Percentiles rank a stretch among this genome's conserved stretches.
Evolutionary conservation across 2,113 vertebrate genomes (phyloP).

Genomic region (Ellobius talpinus): DNA sequence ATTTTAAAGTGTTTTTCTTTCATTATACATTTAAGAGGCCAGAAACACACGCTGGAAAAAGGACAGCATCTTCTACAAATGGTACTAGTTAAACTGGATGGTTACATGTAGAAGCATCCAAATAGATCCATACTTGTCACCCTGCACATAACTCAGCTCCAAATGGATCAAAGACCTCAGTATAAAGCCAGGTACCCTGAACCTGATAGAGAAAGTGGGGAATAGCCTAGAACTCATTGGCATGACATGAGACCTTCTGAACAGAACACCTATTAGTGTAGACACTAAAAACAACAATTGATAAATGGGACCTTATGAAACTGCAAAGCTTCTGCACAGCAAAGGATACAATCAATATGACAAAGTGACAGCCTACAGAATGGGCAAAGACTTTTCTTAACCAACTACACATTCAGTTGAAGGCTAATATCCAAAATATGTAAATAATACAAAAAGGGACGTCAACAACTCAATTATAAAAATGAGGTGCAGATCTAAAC

Average conservation of each 20-base stretch:
- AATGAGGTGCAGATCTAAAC: neutral
- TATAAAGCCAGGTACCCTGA: neutral
- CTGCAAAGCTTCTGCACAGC: neutral
- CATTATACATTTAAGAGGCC: too few species aligned
- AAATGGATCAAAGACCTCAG: neutral
- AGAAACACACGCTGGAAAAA: neutral
- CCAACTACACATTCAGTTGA: neutral
- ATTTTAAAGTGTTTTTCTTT: too few species aligned
- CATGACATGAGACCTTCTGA: neutral
- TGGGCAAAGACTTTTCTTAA: neutral
- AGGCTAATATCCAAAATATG: neutral
- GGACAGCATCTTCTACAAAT: neutral
- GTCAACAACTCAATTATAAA: neutral
- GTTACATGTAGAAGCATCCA: neutral
- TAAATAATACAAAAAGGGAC: neutral
- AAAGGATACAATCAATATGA: neutral
- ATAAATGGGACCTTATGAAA: neutral
- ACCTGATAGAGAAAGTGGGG: neutral
- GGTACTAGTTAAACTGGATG: neutral
- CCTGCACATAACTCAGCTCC: neutral
- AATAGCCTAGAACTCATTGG: neutral
- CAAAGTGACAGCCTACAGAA: neutral
- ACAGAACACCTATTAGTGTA: neutral
- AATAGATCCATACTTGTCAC: neutral
- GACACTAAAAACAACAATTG: neutral